Conservation (phyloP, 2,888 invertebrate genomes). For the Watsonalla cultraria region DNA sequence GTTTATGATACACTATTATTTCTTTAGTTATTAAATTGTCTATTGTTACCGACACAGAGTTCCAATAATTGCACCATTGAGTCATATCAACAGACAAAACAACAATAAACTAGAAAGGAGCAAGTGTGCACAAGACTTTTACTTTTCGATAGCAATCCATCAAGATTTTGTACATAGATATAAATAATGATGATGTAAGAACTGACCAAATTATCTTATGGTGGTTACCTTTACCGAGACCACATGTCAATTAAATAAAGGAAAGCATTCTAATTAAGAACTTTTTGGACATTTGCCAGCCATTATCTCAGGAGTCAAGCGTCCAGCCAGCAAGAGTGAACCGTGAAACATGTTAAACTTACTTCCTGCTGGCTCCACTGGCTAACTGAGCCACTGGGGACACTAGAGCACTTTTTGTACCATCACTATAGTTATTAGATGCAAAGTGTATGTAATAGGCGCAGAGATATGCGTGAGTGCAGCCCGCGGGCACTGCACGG, state of each 20-base stretch:
- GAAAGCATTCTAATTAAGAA: constrained; percentile 56
- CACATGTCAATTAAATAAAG: constrained; percentile 42
- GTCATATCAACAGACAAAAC: background rate
- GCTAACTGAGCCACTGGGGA: constrained; percentile 11
- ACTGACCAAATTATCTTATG: background rate
- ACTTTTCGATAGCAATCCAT: too few species aligned
- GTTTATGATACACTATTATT: too few species aligned
- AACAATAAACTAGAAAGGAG: background rate
- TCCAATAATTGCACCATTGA: too few species aligned
- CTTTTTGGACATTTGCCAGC: constrained; percentile 55
- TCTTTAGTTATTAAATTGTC: too few species aligned
- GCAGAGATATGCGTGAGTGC: constrained; percentile 17
- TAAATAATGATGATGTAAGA: background rate
- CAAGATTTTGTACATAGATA: background rate
- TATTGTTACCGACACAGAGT: too few species aligned
- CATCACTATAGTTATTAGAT: constrained; percentile 12
- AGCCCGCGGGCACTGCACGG: constrained; percentile 46
- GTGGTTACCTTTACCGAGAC: constrained; percentile 12
- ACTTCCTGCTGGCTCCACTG: constrained; percentile 29
- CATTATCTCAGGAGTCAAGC: constrained; percentile 33
- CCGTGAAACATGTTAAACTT: constrained; percentile 32
- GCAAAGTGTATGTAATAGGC: constrained; percentile 10
- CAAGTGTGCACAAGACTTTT: background rate
- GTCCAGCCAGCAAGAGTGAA: constrained; percentile 39
- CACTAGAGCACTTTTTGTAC: constrained; percentile 8